A percentile compares a stretch with the other conserved stretches of the same genome.
These are phyloP conservation scores for Planococcus citri DNA, from an alignment of 1,140 invertebrate species.

Conservation along the genomic window DNA sequence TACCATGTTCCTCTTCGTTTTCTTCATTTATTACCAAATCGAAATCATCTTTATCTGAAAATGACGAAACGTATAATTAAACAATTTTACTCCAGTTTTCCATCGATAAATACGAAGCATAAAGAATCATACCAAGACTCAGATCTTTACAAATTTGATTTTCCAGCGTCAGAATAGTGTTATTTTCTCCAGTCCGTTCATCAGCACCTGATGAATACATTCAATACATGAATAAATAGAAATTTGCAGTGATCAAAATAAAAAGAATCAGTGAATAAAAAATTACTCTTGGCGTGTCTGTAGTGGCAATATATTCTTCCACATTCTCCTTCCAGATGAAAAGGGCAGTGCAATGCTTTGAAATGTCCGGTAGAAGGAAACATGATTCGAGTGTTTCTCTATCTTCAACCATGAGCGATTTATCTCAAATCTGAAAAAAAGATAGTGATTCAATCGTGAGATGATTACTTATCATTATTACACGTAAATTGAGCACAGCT, in stretches of 20 bases:
- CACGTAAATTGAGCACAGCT: too few species aligned
- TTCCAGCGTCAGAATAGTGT: neutral
- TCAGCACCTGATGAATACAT: neutral
- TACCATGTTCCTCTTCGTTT: neutral
- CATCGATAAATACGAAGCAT: neutral
- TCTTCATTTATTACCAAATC: neutral
- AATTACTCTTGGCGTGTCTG: constrained; percentile 22
- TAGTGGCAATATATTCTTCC: constrained; percentile 23
- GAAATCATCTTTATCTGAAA: neutral
- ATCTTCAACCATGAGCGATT: too few species aligned
- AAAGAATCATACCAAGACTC: neutral
- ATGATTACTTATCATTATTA: too few species aligned
- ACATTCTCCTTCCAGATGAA: constrained; percentile 14
- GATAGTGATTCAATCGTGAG: too few species aligned
- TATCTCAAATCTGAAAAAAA: too few species aligned
- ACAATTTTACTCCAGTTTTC: neutral
- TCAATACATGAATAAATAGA: neutral
- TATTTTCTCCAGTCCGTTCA: constrained; percentile 1
- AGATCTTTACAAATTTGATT: neutral
- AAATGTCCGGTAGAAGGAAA: constrained; percentile 24
- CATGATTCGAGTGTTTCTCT: constrained; percentile 13
- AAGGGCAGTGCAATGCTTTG: constrained; percentile 21
- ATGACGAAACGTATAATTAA: neutral
- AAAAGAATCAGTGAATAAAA: neutral
- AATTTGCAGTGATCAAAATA: neutral